These are phyloP conservation scores for Pseudoips prasinana DNA, from an alignment of 2,888 invertebrate species.

Conservation along the genomic window DNA sequence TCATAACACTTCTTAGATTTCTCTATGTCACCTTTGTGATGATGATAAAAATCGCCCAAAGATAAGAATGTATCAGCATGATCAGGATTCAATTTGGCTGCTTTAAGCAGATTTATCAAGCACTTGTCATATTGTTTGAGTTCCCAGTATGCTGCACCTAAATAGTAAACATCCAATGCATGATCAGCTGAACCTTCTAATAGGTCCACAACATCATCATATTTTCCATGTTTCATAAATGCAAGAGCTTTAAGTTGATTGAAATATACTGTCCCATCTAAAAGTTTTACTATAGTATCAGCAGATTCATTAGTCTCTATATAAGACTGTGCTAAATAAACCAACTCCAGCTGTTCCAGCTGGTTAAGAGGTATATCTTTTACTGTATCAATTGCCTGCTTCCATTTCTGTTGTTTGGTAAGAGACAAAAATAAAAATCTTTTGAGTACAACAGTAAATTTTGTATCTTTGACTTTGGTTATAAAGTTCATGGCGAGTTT, in stretches of 20 bases:
- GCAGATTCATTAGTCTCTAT: slow-evolving; percentile 56
- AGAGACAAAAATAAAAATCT: slow-evolving; percentile 58
- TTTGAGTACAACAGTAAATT: slow-evolving; percentile 46
- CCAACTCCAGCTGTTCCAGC: slow-evolving; percentile 49
- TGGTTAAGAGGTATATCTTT: slow-evolving; percentile 47
- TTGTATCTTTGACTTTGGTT: slow-evolving; percentile 53
- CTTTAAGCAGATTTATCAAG: slow-evolving; percentile 84
- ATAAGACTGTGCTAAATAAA: slow-evolving; percentile 58
- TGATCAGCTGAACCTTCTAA: slow-evolving; percentile 67
- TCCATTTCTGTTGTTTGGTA: slow-evolving; percentile 74
- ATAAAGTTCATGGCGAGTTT: slow-evolving; percentile 67
- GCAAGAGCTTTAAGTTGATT: slow-evolving; percentile 74
- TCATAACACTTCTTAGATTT: slow-evolving; percentile 93
- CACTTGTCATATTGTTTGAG: slow-evolving; percentile 82
- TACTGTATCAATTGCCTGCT: slow-evolving; percentile 65
- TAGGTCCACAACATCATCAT: slow-evolving; percentile 78
- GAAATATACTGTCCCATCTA: slow-evolving; percentile 50
- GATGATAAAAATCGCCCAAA: slow-evolving; percentile 88
- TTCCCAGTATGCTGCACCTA: slow-evolving; percentile 84
- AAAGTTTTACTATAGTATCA: slow-evolving; percentile 47
- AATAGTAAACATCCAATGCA: slow-evolving; percentile 79
- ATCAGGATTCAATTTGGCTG: slow-evolving; percentile 88
- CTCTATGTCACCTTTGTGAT: slow-evolving; percentile 83
- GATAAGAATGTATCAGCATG: slow-evolving; percentile 88
- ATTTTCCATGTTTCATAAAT: slow-evolving; percentile 72